phyloP scores from a whole-genome alignment of 2,113 vertebrate genomes.

The Callopanchax toddi region DNA sequence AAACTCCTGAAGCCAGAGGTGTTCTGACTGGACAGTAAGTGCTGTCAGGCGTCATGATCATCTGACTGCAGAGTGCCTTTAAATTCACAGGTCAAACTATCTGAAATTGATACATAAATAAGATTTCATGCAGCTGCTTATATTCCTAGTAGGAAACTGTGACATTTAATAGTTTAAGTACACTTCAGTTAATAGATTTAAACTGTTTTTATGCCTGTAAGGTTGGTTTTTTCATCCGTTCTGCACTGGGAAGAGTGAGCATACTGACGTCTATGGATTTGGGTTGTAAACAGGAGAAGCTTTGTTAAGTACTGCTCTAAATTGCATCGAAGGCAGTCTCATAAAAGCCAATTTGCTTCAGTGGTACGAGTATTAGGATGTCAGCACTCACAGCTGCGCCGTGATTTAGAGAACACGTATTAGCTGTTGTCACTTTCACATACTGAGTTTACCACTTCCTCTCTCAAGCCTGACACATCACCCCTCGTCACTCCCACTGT shows the following conservation, averaged over 20 bases:
- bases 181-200: conserved; percentile 1
- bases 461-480: conserved; percentile 24
- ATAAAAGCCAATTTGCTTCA: conserved; percentile 75
- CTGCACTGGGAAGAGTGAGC: conserved; percentile 21
- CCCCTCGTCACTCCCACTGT: conserved; percentile 32
- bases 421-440: conserved; percentile 52
- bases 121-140: not conserved
- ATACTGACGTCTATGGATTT: conserved; percentile 46
- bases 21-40: not conserved
- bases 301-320: conserved; percentile 74
- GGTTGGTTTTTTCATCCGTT: conserved; percentile 8
- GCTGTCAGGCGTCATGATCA: not conserved
- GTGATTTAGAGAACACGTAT: conserved; percentile 55
- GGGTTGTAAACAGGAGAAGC: conserved; percentile 69
- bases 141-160: not conserved
- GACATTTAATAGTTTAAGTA: conserved; percentile 3
- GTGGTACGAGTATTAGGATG: conserved; percentile 62
- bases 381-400: conserved; percentile 62
- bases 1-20: not conserved
- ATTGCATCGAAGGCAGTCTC: conserved; percentile 67
- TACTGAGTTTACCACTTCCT: conserved; percentile 35
- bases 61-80: not conserved
- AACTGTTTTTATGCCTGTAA: conserved; percentile 8
- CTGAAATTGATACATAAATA: not conserved
- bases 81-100: too few species aligned